These are phyloP conservation scores for Polyommatus iphigenia DNA, from an alignment of 2,888 invertebrate genomes.

Conservation along the genomic window DNA sequence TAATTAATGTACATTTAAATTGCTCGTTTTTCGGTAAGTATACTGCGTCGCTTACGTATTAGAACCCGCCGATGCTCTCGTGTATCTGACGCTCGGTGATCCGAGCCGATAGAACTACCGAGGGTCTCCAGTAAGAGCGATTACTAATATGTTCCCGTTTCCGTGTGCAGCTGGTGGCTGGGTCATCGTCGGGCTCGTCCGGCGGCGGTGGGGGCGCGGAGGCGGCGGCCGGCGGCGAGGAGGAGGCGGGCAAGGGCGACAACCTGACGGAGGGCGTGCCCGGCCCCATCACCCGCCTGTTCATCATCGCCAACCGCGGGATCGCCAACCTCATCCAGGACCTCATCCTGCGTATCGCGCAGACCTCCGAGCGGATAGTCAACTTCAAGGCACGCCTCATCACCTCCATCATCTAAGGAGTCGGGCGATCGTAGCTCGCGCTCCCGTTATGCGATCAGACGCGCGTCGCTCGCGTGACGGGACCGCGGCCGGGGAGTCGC, in stretches of 20 bases:
- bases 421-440: not conserved
- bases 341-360: conserved; percentile 92
- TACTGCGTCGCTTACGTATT: not conserved
- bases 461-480: not conserved
- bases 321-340: conserved; percentile 93
- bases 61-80: not conserved
- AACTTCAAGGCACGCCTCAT: conserved; percentile 96
- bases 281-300: conserved; percentile 91
- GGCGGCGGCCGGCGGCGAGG: conserved; percentile 69
- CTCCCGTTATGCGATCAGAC: not conserved
- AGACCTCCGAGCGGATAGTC: conserved; percentile 94
- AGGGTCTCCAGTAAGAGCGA: not conserved
- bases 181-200: conserved; percentile 80
- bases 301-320: conserved; percentile 93
- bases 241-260: conserved; percentile 81
- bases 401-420: conserved; percentile 90
- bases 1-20: not conserved
- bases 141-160: not conserved
- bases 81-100: not conserved
- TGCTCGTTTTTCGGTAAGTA: not conserved
- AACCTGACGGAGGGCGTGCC: conserved; percentile 91
- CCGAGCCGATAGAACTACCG: not conserved
- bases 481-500: not conserved
- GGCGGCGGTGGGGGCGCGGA: conserved; percentile 62
- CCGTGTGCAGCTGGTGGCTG: conserved; percentile 87